These are phyloP conservation scores for Trichomycterus rosablanca DNA, from an alignment of 2,113 vertebrate genomes.

Conservation along the genomic window DNA sequence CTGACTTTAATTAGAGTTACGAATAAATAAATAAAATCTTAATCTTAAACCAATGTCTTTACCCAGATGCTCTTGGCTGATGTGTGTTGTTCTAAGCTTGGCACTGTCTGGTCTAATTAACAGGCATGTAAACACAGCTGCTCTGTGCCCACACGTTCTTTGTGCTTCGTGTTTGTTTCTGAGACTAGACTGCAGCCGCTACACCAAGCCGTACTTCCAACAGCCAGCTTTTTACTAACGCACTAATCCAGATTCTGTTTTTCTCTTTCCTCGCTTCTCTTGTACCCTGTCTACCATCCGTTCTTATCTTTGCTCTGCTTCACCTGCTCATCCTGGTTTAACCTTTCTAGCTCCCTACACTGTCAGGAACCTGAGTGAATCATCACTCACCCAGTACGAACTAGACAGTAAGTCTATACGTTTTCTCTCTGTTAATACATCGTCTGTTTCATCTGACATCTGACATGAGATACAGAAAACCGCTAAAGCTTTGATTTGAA, in stretches of 20 bases:
- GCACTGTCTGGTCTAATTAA: constrained; percentile 28
- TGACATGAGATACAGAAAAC: too few relatives aligned
- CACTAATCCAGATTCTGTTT: constrained; percentile 34
- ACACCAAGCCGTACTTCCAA: constrained; percentile 1
- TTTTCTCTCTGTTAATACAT: constrained; percentile 2
- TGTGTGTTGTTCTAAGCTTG: constrained; percentile 5
- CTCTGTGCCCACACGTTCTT: not conserved
- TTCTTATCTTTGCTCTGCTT: constrained; percentile 38
- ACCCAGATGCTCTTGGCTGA: constrained; percentile 11
- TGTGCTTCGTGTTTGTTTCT: constrained; percentile 6
- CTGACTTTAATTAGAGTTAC: too few relatives aligned
- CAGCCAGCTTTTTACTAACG: constrained; percentile 36
- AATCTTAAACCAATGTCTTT: not conserved
- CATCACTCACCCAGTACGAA: constrained; percentile 90
- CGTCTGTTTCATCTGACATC: too few relatives aligned
- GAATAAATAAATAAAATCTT: constrained; percentile 11
- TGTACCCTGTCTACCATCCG: not conserved
- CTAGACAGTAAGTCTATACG: constrained; percentile 87
- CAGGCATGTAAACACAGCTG: constrained; percentile 29
- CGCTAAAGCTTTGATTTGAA: too few relatives aligned
- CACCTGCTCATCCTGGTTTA: constrained; percentile 18
- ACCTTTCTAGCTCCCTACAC: constrained; percentile 77
- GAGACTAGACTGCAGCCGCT: constrained; percentile 10
- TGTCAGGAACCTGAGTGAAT: constrained; percentile 86
- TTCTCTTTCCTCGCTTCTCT: constrained; percentile 32